Evolutionary conservation across 37 sponge, comb jelly and placozoan species (phyloP), one percentile per base, ranked within the genome.

Genomic region (Diacarnus erythraeanus): DNA sequence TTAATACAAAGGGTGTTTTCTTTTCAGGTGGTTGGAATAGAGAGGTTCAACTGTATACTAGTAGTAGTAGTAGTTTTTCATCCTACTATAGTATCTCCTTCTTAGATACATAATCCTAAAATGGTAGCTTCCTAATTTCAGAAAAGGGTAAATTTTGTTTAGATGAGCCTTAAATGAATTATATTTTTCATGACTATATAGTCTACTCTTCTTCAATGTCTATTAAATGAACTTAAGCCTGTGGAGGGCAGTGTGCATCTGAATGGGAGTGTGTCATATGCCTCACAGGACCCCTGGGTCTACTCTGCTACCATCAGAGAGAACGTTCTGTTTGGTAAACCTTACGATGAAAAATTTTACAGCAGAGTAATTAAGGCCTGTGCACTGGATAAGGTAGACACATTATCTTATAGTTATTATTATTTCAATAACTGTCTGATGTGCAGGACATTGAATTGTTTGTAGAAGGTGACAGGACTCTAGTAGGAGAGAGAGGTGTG

Each of bases 401-500:
- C 17, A 20, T 17, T 17, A 54, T 10, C 17, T 54, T 10, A 54
- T 54, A 20, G 10, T 54, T 54, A 20, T 60, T 12, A 47, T 47
- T 47, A 12, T 47, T 47, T 47, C 12, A 47, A 47, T 15, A 47
- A 47, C 12, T 12, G n/a, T n/a, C n/a, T 54, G 17, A 54, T 17
- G 9, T 60, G 61, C 57, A 90, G 88, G 96, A 95, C 64, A 70
- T 95, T 30, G 72, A 81, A 0, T 47, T 64, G 38, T 74, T 95
- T 42, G 71, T 86, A 40, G 15, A 59, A 69, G 90, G 96, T 41
- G 96, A 95, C 65, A 66, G 57, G 76, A 95, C 96, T 10, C 77
- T 80, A 31, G 90, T 92, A 17, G 96, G 96, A 18, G 93, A 88
- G 80, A 86, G 88, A 51, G 96, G 96, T 66, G 90, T 92, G 35